Base-by-base conservation (phyloP, 2,113 vertebrate genomes). In the Pagrus major region DNA sequence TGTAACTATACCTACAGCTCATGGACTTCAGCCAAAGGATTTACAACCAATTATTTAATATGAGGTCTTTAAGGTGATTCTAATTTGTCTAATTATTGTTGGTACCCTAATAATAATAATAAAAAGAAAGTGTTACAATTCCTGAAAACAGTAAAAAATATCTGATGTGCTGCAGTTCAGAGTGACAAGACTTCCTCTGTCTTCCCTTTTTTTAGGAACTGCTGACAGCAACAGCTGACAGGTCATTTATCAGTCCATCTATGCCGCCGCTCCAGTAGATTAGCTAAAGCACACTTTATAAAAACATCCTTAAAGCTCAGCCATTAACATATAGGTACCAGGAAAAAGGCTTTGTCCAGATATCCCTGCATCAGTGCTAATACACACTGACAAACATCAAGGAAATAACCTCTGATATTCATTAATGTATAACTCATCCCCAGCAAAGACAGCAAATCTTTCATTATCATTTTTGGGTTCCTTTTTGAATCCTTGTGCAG, bases 401-500 rank as follows among this genome's bases (percentile, higher is more conserved):
- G 23, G 6, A 76, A 54, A 61, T 21, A 52, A 54, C 42, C 14
- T 6, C 33, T 21, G 15, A 58, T 70, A 41, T 52, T 39, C 14
- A 49, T 58, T 23, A 52, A 52, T 9, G 18, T 35, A 51, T 20
- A 63, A 42, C 21, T 68, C 33, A 39, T 41, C 20, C 7, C 23
- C 29, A 37, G 67, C 37, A 44, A 61, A 70, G 11, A 60, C 42
- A 60, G 14, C 33, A 69, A 76, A 81, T 78, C 56, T 63, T 80
- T 76, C 25, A 37, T 67, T 33, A 46, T 71, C 4, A 11, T 73
- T 31, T 23, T 39, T 73, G 77, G 55, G 20, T 68, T 78, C 61
- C 46, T 42, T 65, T 39, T n/a, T 88, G 83, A 92, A 88, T 81
- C 86, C 68, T 65, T 87, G 52, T 12, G 29, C 29, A 56, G 58